phyloP scores from a whole-genome alignment of 2,888 invertebrate genomes.

The Tenthredo notha region DNA sequence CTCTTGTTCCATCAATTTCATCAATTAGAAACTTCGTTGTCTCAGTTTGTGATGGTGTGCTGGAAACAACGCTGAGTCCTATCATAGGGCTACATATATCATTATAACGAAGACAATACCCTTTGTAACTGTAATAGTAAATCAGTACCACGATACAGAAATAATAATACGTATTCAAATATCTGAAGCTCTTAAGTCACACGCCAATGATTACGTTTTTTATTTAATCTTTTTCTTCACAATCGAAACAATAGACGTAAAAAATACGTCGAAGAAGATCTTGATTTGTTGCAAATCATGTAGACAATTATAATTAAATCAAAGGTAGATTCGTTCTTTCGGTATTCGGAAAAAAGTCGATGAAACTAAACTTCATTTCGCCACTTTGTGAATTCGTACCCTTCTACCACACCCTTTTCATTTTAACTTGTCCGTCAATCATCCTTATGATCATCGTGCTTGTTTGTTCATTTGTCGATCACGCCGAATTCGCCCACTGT shows the following conservation, averaged over 20 bases:
- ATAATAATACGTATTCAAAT: neutral
- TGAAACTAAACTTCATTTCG: neutral
- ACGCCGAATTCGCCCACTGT: constrained; percentile 9
- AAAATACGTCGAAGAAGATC: too few relatives aligned
- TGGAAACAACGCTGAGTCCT: too few relatives aligned
- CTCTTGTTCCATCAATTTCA: too few relatives aligned
- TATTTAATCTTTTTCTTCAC: neutral
- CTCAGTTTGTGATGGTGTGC: too few relatives aligned
- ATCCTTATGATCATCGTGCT: constrained; percentile 8
- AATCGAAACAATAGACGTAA: neutral
- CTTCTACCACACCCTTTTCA: neutral
- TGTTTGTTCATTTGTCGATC: constrained; percentile 47
- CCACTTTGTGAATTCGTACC: neutral
- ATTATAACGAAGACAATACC: too few relatives aligned
- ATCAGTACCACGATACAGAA: too few relatives aligned
- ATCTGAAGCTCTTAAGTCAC: neutral
- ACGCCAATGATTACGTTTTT: neutral
- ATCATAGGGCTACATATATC: too few relatives aligned
- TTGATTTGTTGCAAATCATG: too few relatives aligned
- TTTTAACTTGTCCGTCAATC: constrained; percentile 2
- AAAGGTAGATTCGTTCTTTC: too few relatives aligned
- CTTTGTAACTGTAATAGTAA: too few relatives aligned
- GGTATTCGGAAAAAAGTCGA: neutral
- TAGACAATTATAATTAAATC: too few relatives aligned
- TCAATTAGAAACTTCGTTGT: too few relatives aligned